Evolutionary conservation across 2,888 invertebrate genomes (phyloP).

Genomic region (Cancer borealis): DNA sequence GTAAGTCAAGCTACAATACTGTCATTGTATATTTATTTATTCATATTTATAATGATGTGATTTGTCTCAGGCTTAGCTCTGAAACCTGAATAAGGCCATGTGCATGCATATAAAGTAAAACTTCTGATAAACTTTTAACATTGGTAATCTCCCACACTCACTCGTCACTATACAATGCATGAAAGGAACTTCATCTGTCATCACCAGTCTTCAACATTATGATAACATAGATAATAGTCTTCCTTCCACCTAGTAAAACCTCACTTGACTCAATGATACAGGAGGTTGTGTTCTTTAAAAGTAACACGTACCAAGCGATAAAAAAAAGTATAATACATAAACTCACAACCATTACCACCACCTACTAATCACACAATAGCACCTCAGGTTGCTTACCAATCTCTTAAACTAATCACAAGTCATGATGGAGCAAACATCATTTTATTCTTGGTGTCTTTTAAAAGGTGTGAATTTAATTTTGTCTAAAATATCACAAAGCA

Average conservation of each 20-base stretch:
- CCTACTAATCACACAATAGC: background rate
- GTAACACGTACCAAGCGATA: no score
- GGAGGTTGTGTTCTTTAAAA: background rate
- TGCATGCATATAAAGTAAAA: background rate
- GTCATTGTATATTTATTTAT: background rate
- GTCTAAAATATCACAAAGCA: background rate
- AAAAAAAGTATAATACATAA: background rate
- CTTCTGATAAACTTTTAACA: background rate
- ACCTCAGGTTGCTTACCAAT: background rate
- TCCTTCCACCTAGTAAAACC: background rate
- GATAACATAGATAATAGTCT: background rate
- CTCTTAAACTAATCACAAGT: background rate
- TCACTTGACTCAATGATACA: background rate
- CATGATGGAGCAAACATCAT: background rate
- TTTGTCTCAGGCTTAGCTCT: background rate
- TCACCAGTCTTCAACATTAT: background rate
- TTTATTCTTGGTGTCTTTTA: background rate
- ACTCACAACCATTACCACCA: background rate
- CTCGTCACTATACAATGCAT: no score
- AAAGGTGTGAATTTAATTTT: background rate
- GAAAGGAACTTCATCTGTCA: background rate
- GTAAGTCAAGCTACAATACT: background rate
- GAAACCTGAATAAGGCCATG: background rate
- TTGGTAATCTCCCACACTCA: background rate
- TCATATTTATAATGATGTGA: constrained; percentile 14